Percentiles rank a stretch among this genome's conserved stretches.
Conservation (phyloP, 92 coral and sea anemone genomes). For the Parazoanthus atlanticus region DNA sequence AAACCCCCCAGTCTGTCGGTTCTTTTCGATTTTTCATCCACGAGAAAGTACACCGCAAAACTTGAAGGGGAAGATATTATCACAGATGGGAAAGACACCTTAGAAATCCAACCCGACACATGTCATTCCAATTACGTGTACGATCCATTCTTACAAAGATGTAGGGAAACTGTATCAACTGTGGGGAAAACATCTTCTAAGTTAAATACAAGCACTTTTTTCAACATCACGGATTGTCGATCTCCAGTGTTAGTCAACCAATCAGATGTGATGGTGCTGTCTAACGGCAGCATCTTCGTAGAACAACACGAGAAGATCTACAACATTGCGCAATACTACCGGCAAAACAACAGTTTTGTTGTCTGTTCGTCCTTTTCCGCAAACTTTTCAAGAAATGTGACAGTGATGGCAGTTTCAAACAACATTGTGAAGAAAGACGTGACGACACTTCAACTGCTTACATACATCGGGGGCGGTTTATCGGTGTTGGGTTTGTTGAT, state of each 20-base stretch:
- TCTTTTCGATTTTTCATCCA: neutral
- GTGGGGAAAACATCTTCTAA: neutral
- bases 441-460: neutral
- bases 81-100: neutral
- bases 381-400: neutral
- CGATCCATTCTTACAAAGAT: slow-evolving; percentile 2
- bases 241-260: neutral
- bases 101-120: neutral
- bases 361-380: neutral
- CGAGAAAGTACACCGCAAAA: neutral
- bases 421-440: neutral
- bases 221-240: neutral
- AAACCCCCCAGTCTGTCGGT: neutral
- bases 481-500: slow-evolving; percentile 27
- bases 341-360: neutral
- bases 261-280: neutral
- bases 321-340: neutral
- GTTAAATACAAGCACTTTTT: neutral
- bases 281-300: slow-evolving; percentile 1
- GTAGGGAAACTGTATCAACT: neutral
- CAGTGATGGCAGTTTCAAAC: neutral
- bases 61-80: neutral
- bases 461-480: slow-evolving; percentile 1
- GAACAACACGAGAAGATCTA: neutral
- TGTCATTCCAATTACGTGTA: neutral